phyloP scores from a whole-genome alignment of 1,140 invertebrate genomes.

The Ctenoplectra terminalis region DNA sequence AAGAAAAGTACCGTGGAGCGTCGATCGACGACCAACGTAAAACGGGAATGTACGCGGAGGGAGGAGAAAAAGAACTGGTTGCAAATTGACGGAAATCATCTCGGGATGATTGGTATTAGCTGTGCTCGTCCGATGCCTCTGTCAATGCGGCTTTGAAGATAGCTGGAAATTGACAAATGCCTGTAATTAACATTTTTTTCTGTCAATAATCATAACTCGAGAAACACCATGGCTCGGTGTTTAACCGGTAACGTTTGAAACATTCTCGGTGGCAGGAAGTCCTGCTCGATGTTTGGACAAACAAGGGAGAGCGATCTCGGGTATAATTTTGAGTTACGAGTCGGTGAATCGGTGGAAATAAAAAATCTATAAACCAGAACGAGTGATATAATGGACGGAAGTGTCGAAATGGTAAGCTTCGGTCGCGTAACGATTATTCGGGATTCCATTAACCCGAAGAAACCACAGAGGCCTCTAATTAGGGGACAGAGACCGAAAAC shows the following conservation, averaged over 20 bases:
- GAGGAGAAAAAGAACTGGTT: conserved; percentile 19
- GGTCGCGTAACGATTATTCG: conserved; percentile 5
- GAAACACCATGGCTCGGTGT: not conserved
- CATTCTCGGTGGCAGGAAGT: not conserved
- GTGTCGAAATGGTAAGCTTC: conserved; percentile 38
- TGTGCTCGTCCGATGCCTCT: conserved; percentile 30
- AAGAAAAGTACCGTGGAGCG: conserved; percentile 41
- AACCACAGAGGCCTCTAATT: conserved; percentile 33
- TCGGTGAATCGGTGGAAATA: not conserved
- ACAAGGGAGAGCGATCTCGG: conserved; percentile 2
- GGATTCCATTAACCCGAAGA: conserved; percentile 30
- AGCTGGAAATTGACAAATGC: conserved; percentile 34
- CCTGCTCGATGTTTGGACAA: conserved; percentile 16
- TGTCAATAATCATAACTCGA: conserved; percentile 18
- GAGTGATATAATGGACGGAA: conserved; percentile 24
- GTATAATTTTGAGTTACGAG: not conserved
- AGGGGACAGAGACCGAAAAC: not conserved
- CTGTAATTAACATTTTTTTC: conserved; percentile 24
- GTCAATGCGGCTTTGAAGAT: not conserved
- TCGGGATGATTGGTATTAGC: conserved; percentile 49
- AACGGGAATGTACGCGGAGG: conserved; percentile 9
- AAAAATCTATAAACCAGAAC: conserved; percentile 9
- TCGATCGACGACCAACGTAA: conserved; percentile 18
- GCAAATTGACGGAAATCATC: conserved; percentile 61
- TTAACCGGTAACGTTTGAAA: not conserved